Conservation (phyloP, 2,113 vertebrate species). For the Oxygymnocypris stewartii region DNA sequence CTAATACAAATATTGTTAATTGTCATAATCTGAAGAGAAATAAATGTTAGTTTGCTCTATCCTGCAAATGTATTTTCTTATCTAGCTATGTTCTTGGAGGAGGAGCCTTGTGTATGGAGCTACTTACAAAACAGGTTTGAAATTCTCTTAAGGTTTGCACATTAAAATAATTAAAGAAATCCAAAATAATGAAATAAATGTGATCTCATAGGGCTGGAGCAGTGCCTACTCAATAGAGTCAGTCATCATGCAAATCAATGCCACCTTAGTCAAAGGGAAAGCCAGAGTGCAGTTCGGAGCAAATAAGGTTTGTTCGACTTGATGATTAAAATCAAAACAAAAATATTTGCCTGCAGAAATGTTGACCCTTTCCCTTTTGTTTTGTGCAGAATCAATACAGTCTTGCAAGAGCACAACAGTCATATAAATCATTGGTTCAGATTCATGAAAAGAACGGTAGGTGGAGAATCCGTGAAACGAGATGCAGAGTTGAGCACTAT, state of each 20-base stretch:
- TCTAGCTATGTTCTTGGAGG: conserved; percentile 93
- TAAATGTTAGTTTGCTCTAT: neutral
- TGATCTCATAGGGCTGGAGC: conserved; percentile 87
- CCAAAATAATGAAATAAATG: neutral
- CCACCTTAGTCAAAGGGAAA: conserved; percentile 97
- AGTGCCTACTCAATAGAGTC: conserved; percentile 99
- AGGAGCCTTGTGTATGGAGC: conserved; percentile 97
- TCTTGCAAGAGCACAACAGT: conserved; percentile 97
- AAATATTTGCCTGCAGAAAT: neutral
- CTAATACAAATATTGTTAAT: too few relatives aligned
- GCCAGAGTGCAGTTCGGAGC: conserved; percentile 98
- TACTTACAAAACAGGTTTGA: conserved; percentile 96
- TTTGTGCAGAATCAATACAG: conserved; percentile 92
- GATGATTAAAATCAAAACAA: neutral
- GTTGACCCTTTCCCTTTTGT: neutral
- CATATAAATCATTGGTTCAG: conserved; percentile 98
- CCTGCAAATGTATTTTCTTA: neutral
- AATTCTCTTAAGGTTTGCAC: neutral
- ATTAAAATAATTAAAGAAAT: neutral
- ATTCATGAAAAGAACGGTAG: conserved; percentile 99
- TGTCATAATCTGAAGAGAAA: too few relatives aligned
- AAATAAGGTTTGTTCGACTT: conserved; percentile 84
- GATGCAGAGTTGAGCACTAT: neutral
- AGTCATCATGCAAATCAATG: conserved; percentile 99
- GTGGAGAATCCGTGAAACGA: conserved; percentile 56